A percentile compares a stretch with the other conserved stretches of the same genome.
phyloP scores from a whole-genome alignment of 1,140 invertebrate genomes.

The Drosophila sturtevanti region DNA sequence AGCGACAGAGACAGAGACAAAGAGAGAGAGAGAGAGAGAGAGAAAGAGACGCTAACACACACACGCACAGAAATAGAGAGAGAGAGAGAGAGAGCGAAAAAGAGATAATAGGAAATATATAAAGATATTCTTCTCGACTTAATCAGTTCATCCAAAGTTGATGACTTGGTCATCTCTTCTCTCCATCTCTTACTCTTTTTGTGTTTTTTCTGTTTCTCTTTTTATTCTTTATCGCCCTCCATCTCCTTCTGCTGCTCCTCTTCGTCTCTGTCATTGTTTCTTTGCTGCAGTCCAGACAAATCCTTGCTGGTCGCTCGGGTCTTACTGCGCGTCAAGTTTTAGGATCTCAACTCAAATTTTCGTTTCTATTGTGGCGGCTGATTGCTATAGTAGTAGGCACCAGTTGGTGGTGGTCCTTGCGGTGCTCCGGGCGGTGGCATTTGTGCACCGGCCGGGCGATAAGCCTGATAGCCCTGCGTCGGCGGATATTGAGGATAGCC shows the following conservation, averaged over 20 bases:
- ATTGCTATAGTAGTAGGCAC: slow-evolving; percentile 78
- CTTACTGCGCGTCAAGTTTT: slow-evolving; percentile 2
- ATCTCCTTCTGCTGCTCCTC: neutral
- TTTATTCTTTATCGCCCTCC: neutral
- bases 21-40: neutral
- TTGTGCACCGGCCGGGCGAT: slow-evolving; percentile 72
- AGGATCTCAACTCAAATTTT: slow-evolving; percentile 12
- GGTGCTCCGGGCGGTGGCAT: slow-evolving; percentile 82
- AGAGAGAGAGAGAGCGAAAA: neutral
- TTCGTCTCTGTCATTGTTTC: neutral
- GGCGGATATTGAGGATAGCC: slow-evolving; percentile 81
- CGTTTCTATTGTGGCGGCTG: slow-evolving; percentile 71
- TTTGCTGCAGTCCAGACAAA: neutral
- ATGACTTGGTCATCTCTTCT: neutral
- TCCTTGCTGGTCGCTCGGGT: neutral
- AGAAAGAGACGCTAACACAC: neutral
- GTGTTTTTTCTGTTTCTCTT: neutral
- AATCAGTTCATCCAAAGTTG: neutral
- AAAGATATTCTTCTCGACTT: neutral
- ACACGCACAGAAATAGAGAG: too few relatives aligned
- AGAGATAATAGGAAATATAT: neutral
- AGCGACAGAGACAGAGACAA: neutral
- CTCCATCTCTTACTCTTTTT: neutral
- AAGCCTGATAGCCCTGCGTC: slow-evolving; percentile 76
- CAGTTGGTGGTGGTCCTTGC: slow-evolving; percentile 80